phyloP scores from a whole-genome alignment of 1,140 invertebrate genomes.

The Drosophila burlai region DNA sequence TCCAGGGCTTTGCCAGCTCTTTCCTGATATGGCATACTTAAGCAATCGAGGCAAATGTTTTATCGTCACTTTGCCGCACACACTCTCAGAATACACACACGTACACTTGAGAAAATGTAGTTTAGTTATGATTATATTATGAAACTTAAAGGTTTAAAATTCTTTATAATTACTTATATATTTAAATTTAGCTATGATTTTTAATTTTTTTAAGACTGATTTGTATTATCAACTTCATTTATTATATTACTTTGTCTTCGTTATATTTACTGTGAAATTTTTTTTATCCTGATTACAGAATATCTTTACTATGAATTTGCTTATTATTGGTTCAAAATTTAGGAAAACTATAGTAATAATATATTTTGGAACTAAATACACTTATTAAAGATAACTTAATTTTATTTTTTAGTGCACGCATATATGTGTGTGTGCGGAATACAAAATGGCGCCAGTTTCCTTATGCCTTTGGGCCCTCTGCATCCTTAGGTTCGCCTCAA shows the following conservation, averaged over 20 bases:
- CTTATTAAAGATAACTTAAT: neutral
- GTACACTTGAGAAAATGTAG: neutral
- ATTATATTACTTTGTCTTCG: too few species aligned
- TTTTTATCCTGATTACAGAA: neutral
- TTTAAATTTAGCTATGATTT: neutral
- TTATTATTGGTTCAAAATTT: neutral
- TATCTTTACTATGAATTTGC: neutral
- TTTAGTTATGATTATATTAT: too few species aligned
- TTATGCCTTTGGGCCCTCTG: constrained; percentile 48
- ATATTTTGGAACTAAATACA: neutral
- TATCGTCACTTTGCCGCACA: constrained; percentile 79
- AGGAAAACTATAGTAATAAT: too few species aligned
- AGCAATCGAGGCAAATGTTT: constrained; percentile 82
- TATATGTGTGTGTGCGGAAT: constrained; percentile 61
- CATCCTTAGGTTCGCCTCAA: constrained; percentile 52
- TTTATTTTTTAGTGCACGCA: neutral
- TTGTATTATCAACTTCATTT: too few species aligned
- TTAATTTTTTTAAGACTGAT: too few species aligned
- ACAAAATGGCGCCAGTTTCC: constrained; percentile 76
- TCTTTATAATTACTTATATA: neutral
- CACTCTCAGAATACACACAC: constrained; percentile 28
- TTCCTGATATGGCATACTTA: constrained; percentile 73
- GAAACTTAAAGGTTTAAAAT: too few species aligned
- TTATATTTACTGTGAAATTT: too few species aligned
- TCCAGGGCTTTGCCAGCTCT: constrained; percentile 44